These are phyloP conservation scores for Uloborus plumipes DNA, from an alignment of 2,888 invertebrate species.

Conservation along the genomic window DNA sequence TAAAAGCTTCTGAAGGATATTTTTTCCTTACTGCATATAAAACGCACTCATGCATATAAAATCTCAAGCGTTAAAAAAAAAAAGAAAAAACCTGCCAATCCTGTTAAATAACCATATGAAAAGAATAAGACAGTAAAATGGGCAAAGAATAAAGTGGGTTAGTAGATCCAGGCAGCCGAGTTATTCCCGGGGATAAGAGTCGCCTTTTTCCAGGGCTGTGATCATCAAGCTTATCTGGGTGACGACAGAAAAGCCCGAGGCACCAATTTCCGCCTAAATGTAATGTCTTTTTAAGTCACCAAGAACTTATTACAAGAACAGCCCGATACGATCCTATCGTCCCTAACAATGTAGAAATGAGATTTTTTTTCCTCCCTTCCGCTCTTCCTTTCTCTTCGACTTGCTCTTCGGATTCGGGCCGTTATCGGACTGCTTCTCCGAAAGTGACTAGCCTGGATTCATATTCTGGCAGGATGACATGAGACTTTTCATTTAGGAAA, in stretches of 20 bases:
- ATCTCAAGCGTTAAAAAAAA: too few species aligned
- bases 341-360: constrained; percentile 29
- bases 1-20: too few species aligned
- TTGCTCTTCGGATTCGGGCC: constrained; percentile 8
- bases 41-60: too few species aligned
- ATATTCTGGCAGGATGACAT: constrained; percentile 37
- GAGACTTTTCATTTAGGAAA: constrained; percentile 55
- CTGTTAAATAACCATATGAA: too few species aligned
- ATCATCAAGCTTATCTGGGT: constrained; percentile 58
- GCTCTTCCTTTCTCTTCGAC: constrained; percentile 7
- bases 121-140: constrained; percentile 3
- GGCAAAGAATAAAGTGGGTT: constrained; percentile 32
- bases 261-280: constrained; percentile 61
- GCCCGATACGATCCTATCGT: constrained; percentile 50
- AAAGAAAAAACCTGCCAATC: too few species aligned
- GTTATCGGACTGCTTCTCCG: constrained; percentile 43
- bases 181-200: constrained; percentile 23
- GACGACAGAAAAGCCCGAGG: constrained; percentile 42
- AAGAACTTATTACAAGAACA: constrained; percentile 55
- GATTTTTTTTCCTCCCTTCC: constrained; percentile 13
- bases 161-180: constrained; percentile 7
- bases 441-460: constrained; percentile 43
- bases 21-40: too few species aligned
- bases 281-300: constrained; percentile 64
- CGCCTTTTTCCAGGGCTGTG: constrained; percentile 36